A percentile compares a stretch with the other conserved stretches of the same genome.
phyloP scores from a whole-genome alignment of 2,797 vertebrate genomes.

The Glyptemys insculpta region DNA sequence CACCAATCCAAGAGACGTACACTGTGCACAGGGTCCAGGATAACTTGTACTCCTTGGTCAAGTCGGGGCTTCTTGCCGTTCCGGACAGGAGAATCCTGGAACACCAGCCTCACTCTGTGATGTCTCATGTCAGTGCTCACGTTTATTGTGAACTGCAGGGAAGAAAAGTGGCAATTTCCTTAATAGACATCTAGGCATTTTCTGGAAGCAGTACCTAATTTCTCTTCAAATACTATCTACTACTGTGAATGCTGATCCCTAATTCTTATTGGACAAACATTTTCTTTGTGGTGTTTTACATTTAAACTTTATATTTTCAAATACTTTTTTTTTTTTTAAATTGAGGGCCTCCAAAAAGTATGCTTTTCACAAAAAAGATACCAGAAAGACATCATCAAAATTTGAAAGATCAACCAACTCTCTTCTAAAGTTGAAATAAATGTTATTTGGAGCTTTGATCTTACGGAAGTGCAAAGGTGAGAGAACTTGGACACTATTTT shows the following conservation, averaged over 20 bases:
- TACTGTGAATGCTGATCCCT: not conserved
- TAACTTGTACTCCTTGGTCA: slow-evolving; percentile 91
- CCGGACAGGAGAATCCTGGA: slow-evolving; percentile 91
- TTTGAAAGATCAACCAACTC: not conserved
- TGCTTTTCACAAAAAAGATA: no score
- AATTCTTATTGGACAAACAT: not conserved
- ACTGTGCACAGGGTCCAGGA: slow-evolving; percentile 96
- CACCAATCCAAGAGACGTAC: slow-evolving; percentile 97
- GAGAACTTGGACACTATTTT: no score
- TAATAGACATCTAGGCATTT: not conserved
- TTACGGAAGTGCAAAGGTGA: no score
- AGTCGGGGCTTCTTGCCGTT: slow-evolving; percentile 87
- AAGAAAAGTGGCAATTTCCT: not conserved
- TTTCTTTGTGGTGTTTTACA: not conserved
- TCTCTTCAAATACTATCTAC: not conserved
- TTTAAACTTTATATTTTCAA: not conserved
- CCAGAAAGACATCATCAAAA: not conserved
- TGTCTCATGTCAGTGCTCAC: slow-evolving; percentile 98
- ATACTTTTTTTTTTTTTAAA: no score
- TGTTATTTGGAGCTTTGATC: no score
- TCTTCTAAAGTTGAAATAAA: no score
- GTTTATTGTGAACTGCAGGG: slow-evolving; percentile 91
- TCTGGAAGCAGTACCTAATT: not conserved
- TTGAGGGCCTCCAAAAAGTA: not conserved
- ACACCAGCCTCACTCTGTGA: slow-evolving; percentile 93